Evolutionary conservation across 2,113 vertebrate species (phyloP), one percentile per base, ranked within the genome.

Genomic region (Thalassoma bifasciatum): DNA sequence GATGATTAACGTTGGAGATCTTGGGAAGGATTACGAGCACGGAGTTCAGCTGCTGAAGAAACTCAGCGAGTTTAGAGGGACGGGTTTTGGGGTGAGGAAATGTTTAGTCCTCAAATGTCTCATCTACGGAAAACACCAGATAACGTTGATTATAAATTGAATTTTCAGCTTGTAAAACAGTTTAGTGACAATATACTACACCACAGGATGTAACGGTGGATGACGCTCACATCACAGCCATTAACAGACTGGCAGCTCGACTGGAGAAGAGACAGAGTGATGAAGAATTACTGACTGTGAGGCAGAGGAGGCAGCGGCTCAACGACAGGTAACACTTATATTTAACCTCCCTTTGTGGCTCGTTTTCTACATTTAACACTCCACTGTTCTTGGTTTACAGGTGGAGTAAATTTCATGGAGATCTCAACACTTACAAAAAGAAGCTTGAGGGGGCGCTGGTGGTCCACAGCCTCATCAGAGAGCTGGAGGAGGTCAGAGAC

Each of bases 1-100:
- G 72, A 95, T 94, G 94, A 90, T 98, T 66, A 95, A 93, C n/a
- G 56, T 94, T 0, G 91, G 95, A 0, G 94, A 98, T 75, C 89
- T 95, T 21, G 96, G 96, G 50, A 93, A 91, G 77, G 95, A 96
- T 83, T 96, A 94, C 0, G 96, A 97, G 72, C 96, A 96, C 52
- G 95, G 97, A 37, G 86, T 94, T 63, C 94, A 94, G 81, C 94
- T 98, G 70, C 91, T 90, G 72, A 95, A 93, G 85, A 95, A 89
- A 63, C 93, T 97, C 72, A 79, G 80, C 38, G 91, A 94, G 79
- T 95, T 96, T 79, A 94, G 66, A 50, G 94, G 95, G 72, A 76
- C 89, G 51, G 90, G 88, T 65, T 91, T 89, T 8, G 72, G 92
- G 94, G 96, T 96, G 90, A 95, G 68, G 34, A 3, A 8, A 26